Base-by-base conservation (phyloP, 2,888 invertebrate species). In the Autographa gamma region DNA sequence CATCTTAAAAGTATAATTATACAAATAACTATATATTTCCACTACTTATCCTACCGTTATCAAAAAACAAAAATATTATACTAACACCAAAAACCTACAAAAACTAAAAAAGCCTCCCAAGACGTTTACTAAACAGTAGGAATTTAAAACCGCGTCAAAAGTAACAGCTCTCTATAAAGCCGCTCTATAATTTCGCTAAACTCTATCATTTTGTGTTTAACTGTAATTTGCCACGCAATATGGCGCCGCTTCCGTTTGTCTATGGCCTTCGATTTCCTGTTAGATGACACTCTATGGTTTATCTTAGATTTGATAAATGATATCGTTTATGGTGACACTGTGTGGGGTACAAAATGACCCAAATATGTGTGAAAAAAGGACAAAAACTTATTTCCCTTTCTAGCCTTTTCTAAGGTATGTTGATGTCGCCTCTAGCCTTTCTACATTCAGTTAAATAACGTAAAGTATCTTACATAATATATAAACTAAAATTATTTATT, bases 141-240 rank as follows among this genome's bases (percentile, higher is more conserved):
- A 63, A 73, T 60, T 34, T 66, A 41, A 63, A 76, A 73, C 83
- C 84, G 90, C 90, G 93, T 92, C 90, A 92, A 91, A 90, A 88
- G 75, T 90, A 88, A 89, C 93, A 90, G 91, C 82, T 87, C 68
- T 76, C 84, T 70, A 58, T 54, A 65, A 16, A 41, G 69, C 93
- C 93, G 93, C 93, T 88, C 92, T 94, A 86, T 94, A 90, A 94
- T 94, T 90, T 92, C 54, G 89, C 89, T 93, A 93, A 94, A 90
- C 90, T 85, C 80, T 88, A 79, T 82, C 74, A 84, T 84, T 81
- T 83, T 71, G 73, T 80, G 82, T 86, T 86, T 86, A 85, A 83
- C 83, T 85, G 83, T 89, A 85, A 87, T 84, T 80, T 84, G 71
- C 66, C 64, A 68, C 71, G 73, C 74, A 79, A 77, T 69, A 80